Base-by-base conservation (phyloP, 2,797 vertebrate genomes). In the Tenualosa ilisha region DNA sequence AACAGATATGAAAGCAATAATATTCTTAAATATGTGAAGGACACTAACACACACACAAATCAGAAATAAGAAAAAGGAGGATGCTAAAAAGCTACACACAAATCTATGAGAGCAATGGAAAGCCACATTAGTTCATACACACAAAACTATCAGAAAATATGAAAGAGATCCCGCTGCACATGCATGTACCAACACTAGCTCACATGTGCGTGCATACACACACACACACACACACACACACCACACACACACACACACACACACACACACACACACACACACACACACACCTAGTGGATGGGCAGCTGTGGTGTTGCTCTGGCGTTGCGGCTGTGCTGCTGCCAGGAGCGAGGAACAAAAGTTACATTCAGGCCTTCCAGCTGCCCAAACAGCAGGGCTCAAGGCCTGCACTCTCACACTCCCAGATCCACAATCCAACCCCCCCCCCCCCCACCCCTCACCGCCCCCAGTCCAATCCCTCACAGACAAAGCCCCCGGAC, bases 361-460 rank as follows among this genome's bases (percentile, higher is more conserved):
- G 86, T 89, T 75, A 87, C 85, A 88, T 83, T 90, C 82, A 89
- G 51, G 6, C 82, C 9, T 46, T 88, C 49, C 91, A 89, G 87
- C 89, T 91, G 89, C 87, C 83, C 24, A 53, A 86, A 81, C 88
- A 88, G 88, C 88, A 85, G 86, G 82, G 13, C 59, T 85, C 79
- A 72, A 65, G 43, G 54, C 31, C 68, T 81, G n/a, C n/a, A 5
- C 56, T 81, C 24, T 2, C 72, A 81, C 53, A 46, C 72, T 17
- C 68, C 20, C 56, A 63, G 22, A 63, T 63, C n/a, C 22, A n/a
- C n/a, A 22, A 22, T 22, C 56, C 56, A 63, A 2, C n/a, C 79
- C 17, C 54, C 24, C 54, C 49, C 17, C 37, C 61, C 20, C 54
- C n/a, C 54, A 6, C 84, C n/a, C 59, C 9, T 31, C n/a, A 31